Evolutionary conservation across 2,888 invertebrate species (phyloP), one percentile per base, ranked within the genome.

Genomic region (Byasa hedistus): DNA sequence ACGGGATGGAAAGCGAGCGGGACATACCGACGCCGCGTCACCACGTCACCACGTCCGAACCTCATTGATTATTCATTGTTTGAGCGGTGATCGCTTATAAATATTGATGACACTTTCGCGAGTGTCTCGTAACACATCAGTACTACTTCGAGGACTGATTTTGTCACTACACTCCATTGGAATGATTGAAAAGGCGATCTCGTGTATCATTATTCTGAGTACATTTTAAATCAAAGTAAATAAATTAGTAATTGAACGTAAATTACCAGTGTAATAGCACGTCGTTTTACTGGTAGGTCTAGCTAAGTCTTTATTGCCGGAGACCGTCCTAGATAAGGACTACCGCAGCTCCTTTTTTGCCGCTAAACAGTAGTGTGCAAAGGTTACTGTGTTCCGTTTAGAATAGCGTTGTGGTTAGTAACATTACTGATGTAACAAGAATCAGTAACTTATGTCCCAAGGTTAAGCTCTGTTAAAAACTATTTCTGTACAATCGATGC

Each of bases 91-190:
- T 78, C 74, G 70, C 76, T 81, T 81, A 89, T 89, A 85, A 85
- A 89, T 89, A 89, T 89, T 86, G 80, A 89, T 85, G 74, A 68
- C 75, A 81, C 79, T 84, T 85, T 84, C 84, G 80, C 82, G 79
- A 76, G 75, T 76, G 78, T 82, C 82, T 83, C 83, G 82, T 86
- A 86, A 87, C 86, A 80, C 79, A 70, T 75, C 75, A 76, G n/a
- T n/a, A 75, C 78, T 78, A 76, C 78, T 78, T 79, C 76, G 74
- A 73, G 73, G 76, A 75, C 79, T 85, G 84, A 84, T 85, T 83
- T 69, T 62, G 69, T 65, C 58, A 54, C 15, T 22, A n/a, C 48
- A n/a, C 48, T n/a, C 5, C 48, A 54, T 54, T 54, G n/a, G 52
- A 22, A 54, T 54, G 22, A 22, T 54, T 22, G 22, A 54, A 22